Base-by-base conservation (phyloP, 2,797 vertebrate species). In the Coranthus polyacanthus region DNA sequence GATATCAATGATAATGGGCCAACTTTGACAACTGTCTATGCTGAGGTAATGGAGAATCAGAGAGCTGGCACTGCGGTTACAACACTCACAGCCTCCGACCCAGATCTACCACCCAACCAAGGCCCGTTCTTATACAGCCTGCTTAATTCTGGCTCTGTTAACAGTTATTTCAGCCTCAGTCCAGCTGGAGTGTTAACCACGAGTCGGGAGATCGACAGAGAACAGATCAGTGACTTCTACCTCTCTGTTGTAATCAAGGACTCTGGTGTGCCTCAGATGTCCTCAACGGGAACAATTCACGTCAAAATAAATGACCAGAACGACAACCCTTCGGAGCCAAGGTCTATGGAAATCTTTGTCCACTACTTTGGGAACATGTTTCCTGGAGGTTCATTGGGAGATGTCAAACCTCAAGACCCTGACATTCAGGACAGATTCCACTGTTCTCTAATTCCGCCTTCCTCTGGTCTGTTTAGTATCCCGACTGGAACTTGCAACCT, bases 1-100 rank as follows among this genome's bases (percentile, higher is more conserved):
- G 98, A 99, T 54, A 97, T 99, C 66, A 99, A 99, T 0, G 98
- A 99, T 79, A 99, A 99, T 0, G 98, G 98, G 11, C 98, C 98
- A 0, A 94, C 94, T 22, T 74, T 99, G 92, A 91, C 92, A 15
- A 92, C 90, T 3, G 82, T 82, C 3, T 92, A 94, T 22, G 96
- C 96, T 24, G 94, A 97, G 78, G 97, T 98, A 20, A 94, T 93
- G 92, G 98, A 99, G 84, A 99, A 99, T 82, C 95, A 95, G 75
- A 94, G 91, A 10, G 93, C 96, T 0, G 97, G 97, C 41, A 95
- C 96, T 0, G 82, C 92, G 20, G 97, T 99, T 29, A 93, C 95
- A 82, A 95, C 87, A 0, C 92, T 99, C 1, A 93, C 94, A 12
- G 95, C 97, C 0, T 94, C 92, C 2, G 98, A 99, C 79, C 92